phyloP scores from a whole-genome alignment of 1,140 invertebrate genomes.

The Delia radicum region DNA sequence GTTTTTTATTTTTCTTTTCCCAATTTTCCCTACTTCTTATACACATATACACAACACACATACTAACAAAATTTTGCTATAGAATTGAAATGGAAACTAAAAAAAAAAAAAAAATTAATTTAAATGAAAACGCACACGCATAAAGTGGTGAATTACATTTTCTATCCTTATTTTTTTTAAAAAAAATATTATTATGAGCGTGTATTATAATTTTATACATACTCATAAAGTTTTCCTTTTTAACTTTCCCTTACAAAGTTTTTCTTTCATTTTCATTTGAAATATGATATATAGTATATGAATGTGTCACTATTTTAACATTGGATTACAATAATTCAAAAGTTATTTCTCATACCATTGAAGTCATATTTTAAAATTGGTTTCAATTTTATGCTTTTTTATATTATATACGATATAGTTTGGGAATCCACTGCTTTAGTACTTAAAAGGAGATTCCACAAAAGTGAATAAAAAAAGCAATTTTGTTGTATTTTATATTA shows the following conservation, averaged over 20 bases:
- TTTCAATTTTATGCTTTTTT: no score
- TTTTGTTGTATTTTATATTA: no score
- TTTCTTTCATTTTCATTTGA: neutral
- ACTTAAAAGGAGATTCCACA: no score
- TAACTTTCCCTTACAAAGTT: no score
- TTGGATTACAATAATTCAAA: neutral
- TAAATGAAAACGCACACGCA: neutral
- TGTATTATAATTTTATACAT: no score
- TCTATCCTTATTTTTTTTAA: neutral
- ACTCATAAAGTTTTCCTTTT: no score
- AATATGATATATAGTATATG: neutral
- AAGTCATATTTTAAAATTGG: no score
- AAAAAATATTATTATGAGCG: no score
- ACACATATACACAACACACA: neutral
- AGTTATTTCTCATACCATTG: neutral
- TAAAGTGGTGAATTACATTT: neutral
- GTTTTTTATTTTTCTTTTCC: neutral
- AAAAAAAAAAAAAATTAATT: neutral
- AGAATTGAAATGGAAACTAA: neutral
- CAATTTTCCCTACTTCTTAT: neutral
- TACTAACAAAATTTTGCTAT: neutral
- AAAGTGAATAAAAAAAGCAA: no score
- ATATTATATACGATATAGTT: no score
- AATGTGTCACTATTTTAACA: neutral
- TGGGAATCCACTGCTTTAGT: no score